Percentiles rank a stretch among this genome's conserved stretches.
Evolutionary conservation across 2,888 invertebrate genomes (phyloP).

Genomic region (Deilephila porcellus): DNA sequence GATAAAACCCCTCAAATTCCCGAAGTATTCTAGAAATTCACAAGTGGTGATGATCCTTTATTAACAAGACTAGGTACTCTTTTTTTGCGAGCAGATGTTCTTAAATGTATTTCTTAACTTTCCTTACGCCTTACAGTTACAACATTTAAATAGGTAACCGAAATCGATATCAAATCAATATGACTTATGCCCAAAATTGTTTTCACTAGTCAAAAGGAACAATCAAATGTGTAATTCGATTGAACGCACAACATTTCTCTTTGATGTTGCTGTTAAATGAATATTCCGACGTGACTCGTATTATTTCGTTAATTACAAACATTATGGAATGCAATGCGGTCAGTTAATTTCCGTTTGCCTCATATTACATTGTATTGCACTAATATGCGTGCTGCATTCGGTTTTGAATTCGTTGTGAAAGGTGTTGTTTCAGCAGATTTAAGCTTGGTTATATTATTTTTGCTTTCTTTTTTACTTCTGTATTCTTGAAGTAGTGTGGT

Average conservation of each 20-base stretch:
- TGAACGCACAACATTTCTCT: conserved; percentile 70
- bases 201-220: conserved; percentile 49
- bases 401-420: neutral
- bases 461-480: too few species aligned
- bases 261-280: conserved; percentile 69
- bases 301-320: conserved; percentile 77
- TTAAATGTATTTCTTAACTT: too few species aligned
- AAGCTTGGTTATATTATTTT: too few species aligned
- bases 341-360: conserved; percentile 61
- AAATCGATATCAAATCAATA: neutral
- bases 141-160: too few species aligned
- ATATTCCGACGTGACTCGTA: conserved; percentile 60
- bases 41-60: too few species aligned
- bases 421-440: neutral
- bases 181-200: neutral
- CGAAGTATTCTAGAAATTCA: too few species aligned
- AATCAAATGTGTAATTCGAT: conserved; percentile 69
- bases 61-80: too few species aligned
- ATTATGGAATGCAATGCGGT: conserved; percentile 69
- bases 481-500: too few species aligned
- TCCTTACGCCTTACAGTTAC: neutral
- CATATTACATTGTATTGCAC: conserved; percentile 34
- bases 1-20: too few species aligned
- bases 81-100: too few species aligned
- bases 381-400: neutral